A percentile compares a stretch with the other conserved stretches of the same genome.
Conservation (phyloP, 1,140 invertebrate genomes). For the Panagrolaimus sp. region DNA sequence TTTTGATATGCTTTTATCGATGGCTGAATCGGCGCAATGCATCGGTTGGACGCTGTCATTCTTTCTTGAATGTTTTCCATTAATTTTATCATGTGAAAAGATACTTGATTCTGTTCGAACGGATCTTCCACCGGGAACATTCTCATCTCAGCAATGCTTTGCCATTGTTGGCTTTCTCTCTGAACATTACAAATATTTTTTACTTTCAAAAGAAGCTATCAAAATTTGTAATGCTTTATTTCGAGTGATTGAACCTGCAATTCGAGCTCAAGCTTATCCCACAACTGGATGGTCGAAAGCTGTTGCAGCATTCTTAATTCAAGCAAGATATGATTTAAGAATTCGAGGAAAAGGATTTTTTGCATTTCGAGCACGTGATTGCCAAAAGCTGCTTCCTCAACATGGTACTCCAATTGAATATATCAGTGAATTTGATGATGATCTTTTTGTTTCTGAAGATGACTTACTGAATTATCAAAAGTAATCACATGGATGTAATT, state of each 20-base stretch:
- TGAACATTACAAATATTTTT: slow-evolving; percentile 41
- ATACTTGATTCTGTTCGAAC: slow-evolving; percentile 25
- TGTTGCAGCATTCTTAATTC: slow-evolving; percentile 30
- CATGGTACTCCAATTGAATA: slow-evolving; percentile 17
- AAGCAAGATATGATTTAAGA: slow-evolving; percentile 23
- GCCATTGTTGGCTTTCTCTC: slow-evolving; percentile 29
- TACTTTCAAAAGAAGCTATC: slow-evolving; percentile 32
- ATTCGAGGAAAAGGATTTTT: slow-evolving; percentile 15
- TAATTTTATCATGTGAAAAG: slow-evolving; percentile 26
- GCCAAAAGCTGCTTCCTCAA: slow-evolving; percentile 27
- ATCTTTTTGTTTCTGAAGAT: slow-evolving; percentile 9
- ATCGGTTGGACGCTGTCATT: background rate
- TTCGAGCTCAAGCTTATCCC: slow-evolving; percentile 20
- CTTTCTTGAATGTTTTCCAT: slow-evolving; percentile 26
- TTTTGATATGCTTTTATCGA: slow-evolving; percentile 34
- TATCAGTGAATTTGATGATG: slow-evolving; percentile 2
- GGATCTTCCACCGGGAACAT: slow-evolving; percentile 34
- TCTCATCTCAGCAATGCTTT: slow-evolving; percentile 36
- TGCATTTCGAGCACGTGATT: slow-evolving; percentile 14
- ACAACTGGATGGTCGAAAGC: slow-evolving; percentile 34
- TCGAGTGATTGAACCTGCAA: slow-evolving; percentile 26
- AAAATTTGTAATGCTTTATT: slow-evolving; percentile 34
- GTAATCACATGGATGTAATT: background rate
- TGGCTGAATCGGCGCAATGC: slow-evolving; percentile 32
- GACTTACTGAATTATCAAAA: background rate